Evolutionary conservation across 2,113 vertebrate species (phyloP), one percentile per base, ranked within the genome.

Genomic region (Hemiprocne comata): DNA sequence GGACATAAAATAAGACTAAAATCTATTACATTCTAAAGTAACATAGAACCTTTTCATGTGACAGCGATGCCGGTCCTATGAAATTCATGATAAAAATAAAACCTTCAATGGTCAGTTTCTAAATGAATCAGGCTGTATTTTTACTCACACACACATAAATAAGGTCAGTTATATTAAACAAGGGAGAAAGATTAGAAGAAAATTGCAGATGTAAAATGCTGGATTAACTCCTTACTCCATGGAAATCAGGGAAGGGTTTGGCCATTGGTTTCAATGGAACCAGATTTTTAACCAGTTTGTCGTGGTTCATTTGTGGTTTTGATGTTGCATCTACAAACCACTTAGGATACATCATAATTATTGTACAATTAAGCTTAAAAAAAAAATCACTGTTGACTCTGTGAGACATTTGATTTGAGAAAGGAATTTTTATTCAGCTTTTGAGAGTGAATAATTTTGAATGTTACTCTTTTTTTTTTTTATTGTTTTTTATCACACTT

Each of bases 11-110:
- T 97, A 98, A 98, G 92, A 98, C 97, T 96, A 98, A 97, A 97
- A 96, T 85, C 96, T 97, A 98, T 97, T 98, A 98, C 98, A 98
- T 98, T 98, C 98, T 98, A 98, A 98, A 98, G 97, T 95, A 98
- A 98, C 98, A 98, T 95, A 98, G 97, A 98, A 98, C 81, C 82
- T 97, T 96, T 98, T 96, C 50, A 95, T 97, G 97, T 96, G 93
- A 97, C 96, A 98, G 94, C 92, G 95, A 96, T 97, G 91, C 92
- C 97, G 97, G 95, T 97, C 96, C 98, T 98, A 98, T 74, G 26
- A 97, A 97, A 97, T 96, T 97, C 64, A 97, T 97, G 91, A 97
- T 97, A 93, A 95, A 97, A 94, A 82, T 36, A 93, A 90, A 88
- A 10, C 21, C 85, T 78, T 96, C 90, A 97, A 81, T 69, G 26